Conservation (phyloP, 1,140 invertebrate genomes). For the Macrocentrus cingulum region DNA sequence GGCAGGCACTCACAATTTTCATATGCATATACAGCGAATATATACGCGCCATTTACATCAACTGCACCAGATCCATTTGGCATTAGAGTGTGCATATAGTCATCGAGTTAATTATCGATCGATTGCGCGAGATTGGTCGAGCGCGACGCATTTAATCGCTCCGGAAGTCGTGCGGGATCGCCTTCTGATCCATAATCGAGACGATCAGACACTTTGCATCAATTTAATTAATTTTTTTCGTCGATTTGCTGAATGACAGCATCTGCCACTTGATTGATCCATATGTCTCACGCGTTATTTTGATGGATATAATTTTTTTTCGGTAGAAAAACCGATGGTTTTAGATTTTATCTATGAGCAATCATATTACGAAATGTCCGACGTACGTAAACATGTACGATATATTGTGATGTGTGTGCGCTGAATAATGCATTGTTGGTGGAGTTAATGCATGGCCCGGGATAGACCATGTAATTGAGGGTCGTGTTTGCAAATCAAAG, state of each 20-base stretch:
- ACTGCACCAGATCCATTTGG: slow-evolving; percentile 9
- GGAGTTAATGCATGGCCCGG: slow-evolving; percentile 54
- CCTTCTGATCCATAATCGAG: slow-evolving; percentile 19
- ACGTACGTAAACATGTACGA: slow-evolving; percentile 51
- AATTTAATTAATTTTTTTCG: slow-evolving; percentile 9
- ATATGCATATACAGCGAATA: slow-evolving; percentile 11
- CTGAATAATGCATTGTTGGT: slow-evolving; percentile 61
- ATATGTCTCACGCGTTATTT: too few species aligned
- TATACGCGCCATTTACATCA: slow-evolving; percentile 3
- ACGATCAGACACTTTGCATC: slow-evolving; percentile 6
- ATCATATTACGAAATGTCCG: slow-evolving; percentile 38
- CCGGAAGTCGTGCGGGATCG: slow-evolving; percentile 22
- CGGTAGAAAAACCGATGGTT: too few species aligned
- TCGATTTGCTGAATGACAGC: background rate
- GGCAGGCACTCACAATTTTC: background rate
- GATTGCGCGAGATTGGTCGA: slow-evolving; percentile 25
- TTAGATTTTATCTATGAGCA: background rate
- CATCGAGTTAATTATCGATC: slow-evolving; percentile 31
- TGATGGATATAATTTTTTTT: slow-evolving; percentile 9
- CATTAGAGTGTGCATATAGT: slow-evolving; percentile 20
- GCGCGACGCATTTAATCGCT: slow-evolving; percentile 26
- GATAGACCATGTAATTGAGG: slow-evolving; percentile 55
- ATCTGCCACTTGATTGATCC: too few species aligned
- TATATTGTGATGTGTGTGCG: slow-evolving; percentile 46
- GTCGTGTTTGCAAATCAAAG: slow-evolving; percentile 59